These are phyloP conservation scores for Pseudorasbora parva DNA, from an alignment of 2,113 vertebrate species.

Conservation along the genomic window DNA sequence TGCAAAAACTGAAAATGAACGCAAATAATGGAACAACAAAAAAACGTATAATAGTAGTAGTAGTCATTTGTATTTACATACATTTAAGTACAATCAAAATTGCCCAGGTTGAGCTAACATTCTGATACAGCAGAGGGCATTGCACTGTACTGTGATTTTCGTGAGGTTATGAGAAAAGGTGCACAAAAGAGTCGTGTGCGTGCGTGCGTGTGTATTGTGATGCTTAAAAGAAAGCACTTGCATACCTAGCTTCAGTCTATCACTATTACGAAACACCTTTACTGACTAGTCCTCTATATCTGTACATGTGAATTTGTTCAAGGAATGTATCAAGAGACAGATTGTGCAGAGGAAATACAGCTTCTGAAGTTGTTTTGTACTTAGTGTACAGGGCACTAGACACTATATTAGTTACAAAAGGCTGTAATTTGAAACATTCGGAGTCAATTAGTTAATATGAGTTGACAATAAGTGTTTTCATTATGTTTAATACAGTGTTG, in stretches of 20 bases:
- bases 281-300: conserved; percentile 42
- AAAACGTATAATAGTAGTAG: conserved; percentile 70
- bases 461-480: conserved; percentile 37
- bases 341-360: conserved; percentile 33
- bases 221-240: conserved; percentile 31
- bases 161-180: background rate
- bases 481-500: conserved; percentile 38
- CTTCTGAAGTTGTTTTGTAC: background rate
- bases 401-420: conserved; percentile 3
- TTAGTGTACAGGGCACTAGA: background rate
- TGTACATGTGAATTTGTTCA: conserved; percentile 35
- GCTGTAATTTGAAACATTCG: conserved; percentile 22
- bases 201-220: conserved; percentile 32
- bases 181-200: conserved; percentile 21
- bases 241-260: conserved; percentile 44
- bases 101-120: conserved; percentile 82
- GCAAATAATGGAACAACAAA: conserved; percentile 66
- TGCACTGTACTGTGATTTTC: conserved; percentile 39
- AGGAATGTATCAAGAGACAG: conserved; percentile 50
- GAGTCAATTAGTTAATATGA: conserved; percentile 31
- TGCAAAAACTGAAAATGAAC: conserved; percentile 67
- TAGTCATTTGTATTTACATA: conserved; percentile 77
- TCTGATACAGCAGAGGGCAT: conserved; percentile 70
- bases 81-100: conserved; percentile 82
- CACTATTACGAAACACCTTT: conserved; percentile 44